These are phyloP conservation scores for Gonocerus acuteangulatus DNA, from an alignment of 2,888 invertebrate genomes.

Conservation along the genomic window DNA sequence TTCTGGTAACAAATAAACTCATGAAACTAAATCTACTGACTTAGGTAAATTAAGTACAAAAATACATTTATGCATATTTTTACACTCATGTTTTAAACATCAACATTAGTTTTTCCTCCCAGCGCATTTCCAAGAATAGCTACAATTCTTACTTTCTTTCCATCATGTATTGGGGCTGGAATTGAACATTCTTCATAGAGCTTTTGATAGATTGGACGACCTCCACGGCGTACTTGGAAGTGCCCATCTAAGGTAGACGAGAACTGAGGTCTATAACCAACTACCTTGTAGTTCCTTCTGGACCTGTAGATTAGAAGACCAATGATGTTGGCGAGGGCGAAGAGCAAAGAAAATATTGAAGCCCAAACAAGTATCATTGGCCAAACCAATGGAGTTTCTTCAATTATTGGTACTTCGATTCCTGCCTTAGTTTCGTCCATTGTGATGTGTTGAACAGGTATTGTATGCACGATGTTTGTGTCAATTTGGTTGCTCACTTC, in stretches of 20 bases:
- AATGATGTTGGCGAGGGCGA: conserved; percentile 31
- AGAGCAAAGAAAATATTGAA: conserved; percentile 28
- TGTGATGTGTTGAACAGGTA: not conserved
- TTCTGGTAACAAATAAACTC: conserved; percentile 19
- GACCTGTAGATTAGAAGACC: conserved; percentile 32
- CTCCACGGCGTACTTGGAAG: conserved; percentile 27
- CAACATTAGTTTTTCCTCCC: conserved; percentile 6
- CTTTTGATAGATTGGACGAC: conserved; percentile 38
- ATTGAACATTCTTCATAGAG: conserved; percentile 39
- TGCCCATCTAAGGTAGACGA: conserved; percentile 9
- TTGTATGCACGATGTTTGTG: not conserved
- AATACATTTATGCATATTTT: conserved; percentile 12
- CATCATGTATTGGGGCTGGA: conserved; percentile 35
- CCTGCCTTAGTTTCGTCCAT: not conserved
- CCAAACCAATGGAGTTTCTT: conserved; percentile 21
- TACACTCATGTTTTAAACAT: conserved; percentile 11
- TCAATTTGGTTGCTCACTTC: not conserved
- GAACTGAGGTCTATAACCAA: conserved; percentile 19
- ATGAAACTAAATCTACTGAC: conserved; percentile 20
- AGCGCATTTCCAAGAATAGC: conserved; percentile 15
- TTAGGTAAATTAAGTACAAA: conserved; percentile 26
- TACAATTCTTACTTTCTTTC: conserved; percentile 28
- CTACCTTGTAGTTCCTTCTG: conserved; percentile 24
- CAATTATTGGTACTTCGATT: not conserved
- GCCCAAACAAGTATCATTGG: conserved; percentile 31